These are phyloP conservation scores for Drosophila nr. fundita DNA, from an alignment of 2,888 invertebrate species.

Conservation along the genomic window DNA sequence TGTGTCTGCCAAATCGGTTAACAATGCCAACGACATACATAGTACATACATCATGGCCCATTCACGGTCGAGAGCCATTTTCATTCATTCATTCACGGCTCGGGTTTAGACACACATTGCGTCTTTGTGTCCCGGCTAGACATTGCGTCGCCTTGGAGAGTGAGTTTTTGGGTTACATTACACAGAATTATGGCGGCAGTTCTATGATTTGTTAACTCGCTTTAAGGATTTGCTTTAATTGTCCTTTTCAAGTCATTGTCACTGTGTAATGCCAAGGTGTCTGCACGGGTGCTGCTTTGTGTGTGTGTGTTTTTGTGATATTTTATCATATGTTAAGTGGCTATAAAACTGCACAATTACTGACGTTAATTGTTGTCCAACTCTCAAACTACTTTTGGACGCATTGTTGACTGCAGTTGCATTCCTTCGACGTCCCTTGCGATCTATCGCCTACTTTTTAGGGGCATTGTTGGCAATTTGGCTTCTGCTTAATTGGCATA, in stretches of 20 bases:
- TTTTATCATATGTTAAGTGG: constrained; percentile 83
- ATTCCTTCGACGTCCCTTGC: constrained; percentile 16
- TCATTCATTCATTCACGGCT: constrained; percentile 44
- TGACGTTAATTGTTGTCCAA: constrained; percentile 71
- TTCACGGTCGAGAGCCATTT: constrained; percentile 46
- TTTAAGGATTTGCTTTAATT: constrained; percentile 77
- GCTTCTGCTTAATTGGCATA: constrained; percentile 78
- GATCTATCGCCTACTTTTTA: constrained; percentile 50
- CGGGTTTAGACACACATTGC: constrained; percentile 58
- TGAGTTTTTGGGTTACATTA: constrained; percentile 69
- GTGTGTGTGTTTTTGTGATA: constrained; percentile 39
- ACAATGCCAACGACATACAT: constrained; percentile 62
- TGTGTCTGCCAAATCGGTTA: constrained; percentile 51
- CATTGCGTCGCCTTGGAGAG: constrained; percentile 60
- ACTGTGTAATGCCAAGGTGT: constrained; percentile 58
- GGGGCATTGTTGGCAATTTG: constrained; percentile 53
- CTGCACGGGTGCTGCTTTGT: constrained; percentile 41
- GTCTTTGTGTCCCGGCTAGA: constrained; percentile 65
- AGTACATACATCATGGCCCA: constrained; percentile 43
- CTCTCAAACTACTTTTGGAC: constrained; percentile 47
- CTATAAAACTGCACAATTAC: constrained; percentile 77
- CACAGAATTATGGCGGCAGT: constrained; percentile 77
- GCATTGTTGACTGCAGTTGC: constrained; percentile 52
- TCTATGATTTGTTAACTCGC: constrained; percentile 71
- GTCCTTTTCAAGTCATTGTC: constrained; percentile 75